Conservation (phyloP, 2,797 vertebrate genomes). For the Intellagama lesueurii region DNA sequence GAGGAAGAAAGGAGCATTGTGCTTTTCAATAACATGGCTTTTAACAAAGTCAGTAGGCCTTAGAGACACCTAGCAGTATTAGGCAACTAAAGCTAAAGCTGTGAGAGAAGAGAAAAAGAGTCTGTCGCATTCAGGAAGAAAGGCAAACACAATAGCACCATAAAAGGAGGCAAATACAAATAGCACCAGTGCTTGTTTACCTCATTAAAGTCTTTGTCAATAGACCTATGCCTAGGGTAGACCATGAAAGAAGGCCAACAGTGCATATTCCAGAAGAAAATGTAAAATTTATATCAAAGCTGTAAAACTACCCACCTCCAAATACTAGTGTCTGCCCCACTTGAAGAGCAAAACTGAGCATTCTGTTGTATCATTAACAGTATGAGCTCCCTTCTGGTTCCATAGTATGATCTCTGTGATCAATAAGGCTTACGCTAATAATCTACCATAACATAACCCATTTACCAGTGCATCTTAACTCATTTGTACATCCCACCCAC, state of each 20-base stretch:
- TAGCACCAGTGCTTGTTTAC: conserved; percentile 68
- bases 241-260: conserved; percentile 42
- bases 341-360: conserved; percentile 14
- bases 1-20: conserved; percentile 60
- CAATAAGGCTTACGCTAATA: conserved; percentile 7
- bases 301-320: not conserved
- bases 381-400: not conserved
- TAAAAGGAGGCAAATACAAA: conserved; percentile 51
- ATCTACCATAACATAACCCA: not conserved
- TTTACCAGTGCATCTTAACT: conserved; percentile 1
- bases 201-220: conserved; percentile 35
- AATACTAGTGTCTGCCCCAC: not conserved
- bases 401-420: conserved; percentile 8
- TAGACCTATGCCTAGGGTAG: not conserved
- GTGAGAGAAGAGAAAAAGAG: not conserved
- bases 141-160: conserved; percentile 16
- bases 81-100: conserved; percentile 32
- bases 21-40: conserved; percentile 58
- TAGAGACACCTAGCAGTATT: conserved; percentile 49
- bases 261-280: conserved; percentile 58
- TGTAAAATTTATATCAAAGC: not conserved
- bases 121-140: conserved; percentile 42
- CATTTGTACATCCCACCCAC: not conserved
- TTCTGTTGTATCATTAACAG: not conserved
- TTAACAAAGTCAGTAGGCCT: conserved; percentile 39